A percentile compares a stretch with the other conserved stretches of the same genome.
phyloP scores from a whole-genome alignment of 1,140 invertebrate genomes.

The Laupala kohalensis region DNA sequence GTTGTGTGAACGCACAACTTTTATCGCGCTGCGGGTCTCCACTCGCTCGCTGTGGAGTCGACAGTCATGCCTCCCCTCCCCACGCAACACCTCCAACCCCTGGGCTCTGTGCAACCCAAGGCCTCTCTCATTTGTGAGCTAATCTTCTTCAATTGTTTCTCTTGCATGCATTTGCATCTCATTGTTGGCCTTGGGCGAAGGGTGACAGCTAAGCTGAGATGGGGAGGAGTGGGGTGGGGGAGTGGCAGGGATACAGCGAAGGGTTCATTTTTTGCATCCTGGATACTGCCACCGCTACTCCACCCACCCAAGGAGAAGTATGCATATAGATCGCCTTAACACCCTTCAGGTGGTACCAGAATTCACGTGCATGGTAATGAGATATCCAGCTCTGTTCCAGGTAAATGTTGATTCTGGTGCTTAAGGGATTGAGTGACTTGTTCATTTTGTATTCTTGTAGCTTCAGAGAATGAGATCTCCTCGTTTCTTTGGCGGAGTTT shows the following conservation, averaged over 20 bases:
- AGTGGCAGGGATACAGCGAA: not conserved
- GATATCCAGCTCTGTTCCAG: not conserved
- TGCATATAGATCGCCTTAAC: not conserved
- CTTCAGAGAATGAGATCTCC: too few species aligned
- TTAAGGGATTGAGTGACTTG: too few species aligned
- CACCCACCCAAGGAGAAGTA: not conserved
- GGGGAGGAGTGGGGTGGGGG: too few species aligned
- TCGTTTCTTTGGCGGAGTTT: too few species aligned
- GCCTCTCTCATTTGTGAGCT: not conserved
- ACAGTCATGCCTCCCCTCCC: not conserved
- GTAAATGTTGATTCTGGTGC: not conserved
- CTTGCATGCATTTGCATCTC: conserved; percentile 5
- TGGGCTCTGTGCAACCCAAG: not conserved
- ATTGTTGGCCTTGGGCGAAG: not conserved
- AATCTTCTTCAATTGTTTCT: conserved; percentile 7
- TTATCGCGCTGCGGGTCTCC: not conserved
- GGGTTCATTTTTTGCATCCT: not conserved
- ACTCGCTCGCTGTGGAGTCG: not conserved
- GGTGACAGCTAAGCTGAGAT: too few species aligned
- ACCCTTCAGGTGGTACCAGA: not conserved
- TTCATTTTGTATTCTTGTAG: too few species aligned
- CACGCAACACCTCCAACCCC: not conserved
- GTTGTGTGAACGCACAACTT: not conserved
- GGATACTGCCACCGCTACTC: too few species aligned
- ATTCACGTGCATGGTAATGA: not conserved